Evolutionary conservation across 2,888 invertebrate genomes (phyloP).

Genomic region (Ophioninae sp.): DNA sequence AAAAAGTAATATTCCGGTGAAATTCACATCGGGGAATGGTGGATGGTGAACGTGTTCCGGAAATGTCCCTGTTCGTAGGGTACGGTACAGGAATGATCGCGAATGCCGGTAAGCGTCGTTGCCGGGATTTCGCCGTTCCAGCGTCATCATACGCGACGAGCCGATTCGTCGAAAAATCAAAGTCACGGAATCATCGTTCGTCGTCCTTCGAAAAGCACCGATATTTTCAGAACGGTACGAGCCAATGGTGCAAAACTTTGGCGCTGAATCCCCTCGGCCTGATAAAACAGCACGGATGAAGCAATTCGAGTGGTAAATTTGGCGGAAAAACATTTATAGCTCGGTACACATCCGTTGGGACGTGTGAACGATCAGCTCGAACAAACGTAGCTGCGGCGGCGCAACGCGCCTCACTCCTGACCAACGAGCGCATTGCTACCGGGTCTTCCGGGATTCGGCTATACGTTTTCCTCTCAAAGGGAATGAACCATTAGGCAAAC

Average conservation of each 20-base stretch:
- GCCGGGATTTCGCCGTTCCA: not conserved
- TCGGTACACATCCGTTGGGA: conserved; percentile 18
- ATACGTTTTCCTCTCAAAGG: conserved; percentile 44
- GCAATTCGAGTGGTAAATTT: conserved; percentile 12
- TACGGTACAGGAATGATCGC: not conserved
- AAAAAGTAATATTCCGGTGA: not conserved
- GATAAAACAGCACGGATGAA: not conserved
- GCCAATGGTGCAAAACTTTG: not conserved
- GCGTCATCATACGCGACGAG: not conserved
- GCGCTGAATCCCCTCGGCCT: not conserved
- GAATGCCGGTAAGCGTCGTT: not conserved
- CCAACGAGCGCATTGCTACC: not conserved
- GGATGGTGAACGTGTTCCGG: no score
- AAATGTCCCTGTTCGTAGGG: no score
- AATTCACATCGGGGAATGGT: no score
- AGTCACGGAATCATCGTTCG: not conserved
- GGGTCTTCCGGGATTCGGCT: conserved; percentile 22
- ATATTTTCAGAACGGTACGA: not conserved
- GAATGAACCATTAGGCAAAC: conserved; percentile 47
- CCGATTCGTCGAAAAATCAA: not conserved
- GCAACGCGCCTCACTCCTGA: conserved; percentile 18
- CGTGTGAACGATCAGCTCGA: conserved; percentile 10
- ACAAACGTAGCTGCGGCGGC: conserved; percentile 10
- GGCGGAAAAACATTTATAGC: conserved; percentile 10
- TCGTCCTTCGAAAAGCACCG: not conserved